phyloP scores from a whole-genome alignment of 2,113 vertebrate species.

The Bujurquina vittata region DNA sequence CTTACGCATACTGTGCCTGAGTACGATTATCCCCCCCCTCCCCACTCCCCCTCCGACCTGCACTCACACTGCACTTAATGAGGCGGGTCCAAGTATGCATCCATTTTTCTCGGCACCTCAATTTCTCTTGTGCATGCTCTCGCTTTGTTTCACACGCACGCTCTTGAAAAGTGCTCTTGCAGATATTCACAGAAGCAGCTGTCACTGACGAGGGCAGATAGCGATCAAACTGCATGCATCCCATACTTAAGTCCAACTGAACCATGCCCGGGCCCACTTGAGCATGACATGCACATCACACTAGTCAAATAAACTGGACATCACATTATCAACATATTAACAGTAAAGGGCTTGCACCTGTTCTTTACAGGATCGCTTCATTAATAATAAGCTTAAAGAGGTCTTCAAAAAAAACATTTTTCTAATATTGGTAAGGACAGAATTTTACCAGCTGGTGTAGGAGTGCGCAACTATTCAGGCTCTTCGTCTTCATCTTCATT shows the following conservation, averaged over 20 bases:
- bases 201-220: neutral
- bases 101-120: neutral
- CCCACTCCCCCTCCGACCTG: neutral
- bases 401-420: neutral
- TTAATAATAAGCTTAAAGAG: neutral
- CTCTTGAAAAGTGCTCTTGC: neutral
- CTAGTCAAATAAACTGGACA: neutral
- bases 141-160: neutral
- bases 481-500: neutral
- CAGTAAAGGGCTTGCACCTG: fast-evolving
- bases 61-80: neutral
- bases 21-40: neutral
- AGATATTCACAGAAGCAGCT: neutral
- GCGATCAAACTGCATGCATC: neutral
- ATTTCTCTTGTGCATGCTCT: neutral
- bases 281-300: neutral
- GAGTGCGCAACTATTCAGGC: neutral
- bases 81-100: neutral
- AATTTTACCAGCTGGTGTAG: neutral
- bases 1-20: neutral
- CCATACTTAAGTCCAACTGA: neutral
- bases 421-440: neutral
- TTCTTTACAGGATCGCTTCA: neutral
- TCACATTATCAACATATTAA: neutral
- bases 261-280: neutral